Conservation (phyloP, 1,140 invertebrate species). For the Drosophila tristis region DNA sequence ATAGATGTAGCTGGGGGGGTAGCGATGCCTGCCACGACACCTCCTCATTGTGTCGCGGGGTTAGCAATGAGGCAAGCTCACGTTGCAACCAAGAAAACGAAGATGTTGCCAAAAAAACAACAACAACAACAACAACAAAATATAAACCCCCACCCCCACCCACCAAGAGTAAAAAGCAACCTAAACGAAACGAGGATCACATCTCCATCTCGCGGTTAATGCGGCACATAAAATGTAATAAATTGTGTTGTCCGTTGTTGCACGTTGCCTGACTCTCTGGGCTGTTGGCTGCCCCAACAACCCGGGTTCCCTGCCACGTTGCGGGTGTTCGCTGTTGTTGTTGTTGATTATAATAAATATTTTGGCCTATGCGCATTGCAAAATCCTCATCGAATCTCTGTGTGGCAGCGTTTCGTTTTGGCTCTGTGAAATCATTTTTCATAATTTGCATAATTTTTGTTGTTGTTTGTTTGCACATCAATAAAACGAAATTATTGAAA, state of each 20-base stretch:
- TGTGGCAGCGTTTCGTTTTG: conserved; percentile 14
- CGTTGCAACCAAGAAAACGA: conserved; percentile 23
- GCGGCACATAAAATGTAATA: conserved; percentile 78
- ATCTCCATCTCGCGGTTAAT: conserved; percentile 72
- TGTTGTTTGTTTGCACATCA: conserved; percentile 9
- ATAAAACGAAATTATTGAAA: conserved; percentile 7
- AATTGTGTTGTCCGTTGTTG: conserved; percentile 68
- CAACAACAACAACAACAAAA: conserved; percentile 1
- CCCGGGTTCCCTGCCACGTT: conserved; percentile 27
- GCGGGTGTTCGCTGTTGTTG: conserved; percentile 52
- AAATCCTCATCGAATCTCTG: conserved; percentile 31
- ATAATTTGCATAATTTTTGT: conserved; percentile 58
- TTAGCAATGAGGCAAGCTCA: conserved; percentile 49
- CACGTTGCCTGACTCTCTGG: conserved; percentile 19
- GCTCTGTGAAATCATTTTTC: conserved; percentile 49
- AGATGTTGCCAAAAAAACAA: conserved; percentile 34
- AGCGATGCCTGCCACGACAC: conserved; percentile 16
- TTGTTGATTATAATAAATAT: conserved; percentile 78
- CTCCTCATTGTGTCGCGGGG: conserved; percentile 54
- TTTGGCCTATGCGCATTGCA: conserved; percentile 69
- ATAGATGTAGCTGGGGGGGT: conserved; percentile 12
- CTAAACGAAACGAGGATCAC: conserved; percentile 65
- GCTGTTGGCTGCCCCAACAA: not conserved
- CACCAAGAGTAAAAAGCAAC: conserved; percentile 26
- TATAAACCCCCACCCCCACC: not conserved